Evolutionary conservation across 2,797 vertebrate species (phyloP), one percentile per base, ranked within the genome.

Genomic region (Eurystomus glaucurus): DNA sequence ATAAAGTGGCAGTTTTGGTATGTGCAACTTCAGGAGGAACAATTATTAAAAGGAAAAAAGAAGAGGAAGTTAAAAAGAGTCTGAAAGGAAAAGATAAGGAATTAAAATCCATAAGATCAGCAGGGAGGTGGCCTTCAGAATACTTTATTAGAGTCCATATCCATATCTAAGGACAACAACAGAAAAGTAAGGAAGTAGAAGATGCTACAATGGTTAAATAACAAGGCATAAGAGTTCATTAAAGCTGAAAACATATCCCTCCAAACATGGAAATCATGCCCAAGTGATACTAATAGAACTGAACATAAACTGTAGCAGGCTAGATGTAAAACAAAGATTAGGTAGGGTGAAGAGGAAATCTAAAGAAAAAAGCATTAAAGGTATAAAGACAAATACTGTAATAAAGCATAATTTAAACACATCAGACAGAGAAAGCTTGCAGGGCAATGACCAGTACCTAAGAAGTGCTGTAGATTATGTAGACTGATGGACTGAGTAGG

Each of bases 261-360:
- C 88, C 68, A 89, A 96, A 95, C 81, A 95, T 31, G 52, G 92
- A 92, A 93, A 93, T 94, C 88, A 71, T 85, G 71, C 37, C 29
- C 61, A 89, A 94, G 68, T 96, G 86, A 96, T 81, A 83, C 77
- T 94, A 96, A 83, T 45, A 96, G 90, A 95, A 85, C 48, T 64
- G 45, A 80, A 52, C 92, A 88, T 89, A 85, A 94, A 89, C 84
- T 91, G 60, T n/a, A 69, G 48, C 50, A 75, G 50, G 71, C 71
- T 89, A 94, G 84, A 95, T 92, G 71, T 81, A 88, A 96, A 91
- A 77, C 29, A 71, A 82, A 93, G 90, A 94, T 88, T 81, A 88
- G 46, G 64, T 22, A 78, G 60, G 50, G 43, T 3, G 1, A 95
- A 96, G 52, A 77, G 71, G n/a, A 96, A 89, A 91, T 83, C 28